Evolutionary conservation across 2,797 vertebrate genomes (phyloP).

Genomic region (Neomorphus geoffroyi): DNA sequence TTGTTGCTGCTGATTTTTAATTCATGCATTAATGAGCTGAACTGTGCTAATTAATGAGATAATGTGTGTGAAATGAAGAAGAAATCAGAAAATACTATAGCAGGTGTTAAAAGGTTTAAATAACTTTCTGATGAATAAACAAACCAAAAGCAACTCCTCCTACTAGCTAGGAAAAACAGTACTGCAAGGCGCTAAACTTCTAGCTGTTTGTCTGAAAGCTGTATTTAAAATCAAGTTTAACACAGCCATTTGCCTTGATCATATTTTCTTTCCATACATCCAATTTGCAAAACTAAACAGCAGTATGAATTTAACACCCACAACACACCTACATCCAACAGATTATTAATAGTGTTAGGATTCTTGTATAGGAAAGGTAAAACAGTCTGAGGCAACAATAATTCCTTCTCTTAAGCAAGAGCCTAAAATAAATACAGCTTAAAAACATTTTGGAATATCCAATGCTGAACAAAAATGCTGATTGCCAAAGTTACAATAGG

Average conservation of each 20-base stretch:
- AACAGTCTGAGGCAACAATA: background rate
- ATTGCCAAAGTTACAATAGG: background rate
- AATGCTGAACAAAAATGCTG: background rate
- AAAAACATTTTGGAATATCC: background rate
- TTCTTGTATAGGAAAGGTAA: background rate
- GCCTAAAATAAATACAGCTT: background rate
- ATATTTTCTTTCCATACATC: background rate
- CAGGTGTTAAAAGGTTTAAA: slow-evolving; percentile 5
- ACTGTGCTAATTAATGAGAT: slow-evolving; percentile 20
- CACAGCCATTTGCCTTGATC: background rate
- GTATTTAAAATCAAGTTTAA: slow-evolving; percentile 5
- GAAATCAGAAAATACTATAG: background rate
- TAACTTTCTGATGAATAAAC: background rate
- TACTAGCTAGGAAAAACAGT: background rate
- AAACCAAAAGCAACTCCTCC: background rate
- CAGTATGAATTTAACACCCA: background rate
- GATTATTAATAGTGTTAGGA: background rate
- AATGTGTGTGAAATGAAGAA: background rate
- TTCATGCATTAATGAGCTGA: background rate
- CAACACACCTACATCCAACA: background rate
- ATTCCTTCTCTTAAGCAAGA: background rate
- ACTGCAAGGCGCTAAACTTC: background rate
- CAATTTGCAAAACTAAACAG: background rate
- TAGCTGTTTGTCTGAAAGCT: background rate
- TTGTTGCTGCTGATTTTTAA: background rate